These are phyloP conservation scores for Athene cunicularia DNA, from an alignment of 2,113 vertebrate genomes.

Conservation along the genomic window DNA sequence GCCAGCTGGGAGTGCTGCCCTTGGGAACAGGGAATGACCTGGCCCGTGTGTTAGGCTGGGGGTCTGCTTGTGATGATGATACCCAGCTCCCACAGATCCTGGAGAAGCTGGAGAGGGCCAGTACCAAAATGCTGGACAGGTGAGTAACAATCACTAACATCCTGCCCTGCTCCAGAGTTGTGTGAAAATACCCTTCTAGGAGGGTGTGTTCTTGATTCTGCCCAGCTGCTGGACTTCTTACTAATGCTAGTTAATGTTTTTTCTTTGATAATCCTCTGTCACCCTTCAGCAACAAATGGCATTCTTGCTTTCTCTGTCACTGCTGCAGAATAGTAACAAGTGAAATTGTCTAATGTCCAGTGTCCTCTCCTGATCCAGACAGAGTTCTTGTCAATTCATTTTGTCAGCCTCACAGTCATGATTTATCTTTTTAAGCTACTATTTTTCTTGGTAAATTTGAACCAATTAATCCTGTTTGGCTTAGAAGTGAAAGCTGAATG, in stretches of 20 bases:
- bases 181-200: background rate
- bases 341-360: background rate
- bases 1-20: conserved; percentile 94
- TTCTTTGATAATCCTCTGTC: background rate
- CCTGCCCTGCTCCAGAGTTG: background rate
- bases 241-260: background rate
- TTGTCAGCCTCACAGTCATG: background rate
- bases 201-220: background rate
- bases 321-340: background rate
- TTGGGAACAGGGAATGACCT: conserved; percentile 96
- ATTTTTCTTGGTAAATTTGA: background rate
- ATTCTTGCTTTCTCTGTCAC: background rate
- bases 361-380: background rate
- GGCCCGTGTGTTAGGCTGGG: conserved; percentile 95
- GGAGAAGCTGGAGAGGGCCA: conserved; percentile 96
- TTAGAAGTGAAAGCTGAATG: background rate
- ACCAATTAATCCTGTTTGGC: background rate
- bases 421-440: background rate
- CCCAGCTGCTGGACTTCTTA: background rate
- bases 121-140: conserved; percentile 98
- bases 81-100: conserved; percentile 94
- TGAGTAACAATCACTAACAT: conserved; percentile 23
- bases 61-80: conserved; percentile 94
- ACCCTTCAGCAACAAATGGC: background rate
- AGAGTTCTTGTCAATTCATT: background rate